Evolutionary conservation across 2,797 vertebrate genomes (phyloP), one percentile per base, ranked within the genome.

Genomic region (Poeciliopsis gracilis): DNA sequence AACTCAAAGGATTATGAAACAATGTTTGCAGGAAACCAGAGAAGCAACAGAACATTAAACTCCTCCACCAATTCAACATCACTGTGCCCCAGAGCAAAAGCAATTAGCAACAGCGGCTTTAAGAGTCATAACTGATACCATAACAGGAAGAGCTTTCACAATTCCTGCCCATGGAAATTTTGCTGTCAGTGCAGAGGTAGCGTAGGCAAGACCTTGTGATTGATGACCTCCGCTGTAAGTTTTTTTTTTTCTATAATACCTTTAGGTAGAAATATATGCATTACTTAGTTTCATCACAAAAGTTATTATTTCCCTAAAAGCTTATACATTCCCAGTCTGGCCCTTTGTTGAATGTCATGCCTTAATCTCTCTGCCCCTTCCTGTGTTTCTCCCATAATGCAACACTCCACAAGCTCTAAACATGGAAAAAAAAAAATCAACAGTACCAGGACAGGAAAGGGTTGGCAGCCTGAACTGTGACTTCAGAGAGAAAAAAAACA

Each of bases 71-170:
- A 25, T 30, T 30, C 43, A 59, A 30, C 53, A 30, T 79, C 83
- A 79, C 72, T 28, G 73, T 36, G 63, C 84, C 83, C 83, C 55
- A 79, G 77, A 88, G 84, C 71, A 77, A 59, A 28, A 25, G 57
- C 8, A 75, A 59, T 75, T 76, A 91, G 84, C 77, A 78, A 66
- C 78, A 77, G n/a, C 43, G 73, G 8, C 38, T 79, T 76, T 16
- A 41, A 77, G 75, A 89, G 67, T 84, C 73, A 78, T 86, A 82
- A 85, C 84, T 72, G 78, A 86, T 80, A 61, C 15, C 55, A 33
- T 33, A 82, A 82, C 83, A 72, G 53, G 45, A 82, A 69, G 70
- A 77, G 33, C 69, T 75, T 81, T 71, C 53, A 75, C 77, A 77
- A 38, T 78, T 76, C 41, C 41, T 77, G 33, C 73, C 80, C 53